Conservation (phyloP, 2,797 vertebrate genomes). For the Hemibagrus guttatus region DNA sequence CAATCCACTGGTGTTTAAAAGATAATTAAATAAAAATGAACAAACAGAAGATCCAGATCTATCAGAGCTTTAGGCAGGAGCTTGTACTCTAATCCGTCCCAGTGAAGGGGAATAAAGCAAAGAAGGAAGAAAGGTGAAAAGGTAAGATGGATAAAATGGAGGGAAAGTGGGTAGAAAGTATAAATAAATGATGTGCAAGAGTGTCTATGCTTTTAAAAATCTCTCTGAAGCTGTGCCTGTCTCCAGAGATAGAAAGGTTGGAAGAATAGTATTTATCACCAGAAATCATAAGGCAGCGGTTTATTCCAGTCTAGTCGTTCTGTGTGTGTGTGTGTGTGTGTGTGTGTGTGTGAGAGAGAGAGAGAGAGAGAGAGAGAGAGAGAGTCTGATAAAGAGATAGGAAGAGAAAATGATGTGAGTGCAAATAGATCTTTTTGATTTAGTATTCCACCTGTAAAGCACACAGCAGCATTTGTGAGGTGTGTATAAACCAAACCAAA, state of each 20-base stretch:
- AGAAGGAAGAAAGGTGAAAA: not conserved
- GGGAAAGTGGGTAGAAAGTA: slow-evolving; percentile 7
- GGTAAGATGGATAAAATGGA: slow-evolving; percentile 10
- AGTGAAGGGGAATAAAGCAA: not conserved
- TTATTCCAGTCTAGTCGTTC: not conserved
- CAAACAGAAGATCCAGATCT: not conserved
- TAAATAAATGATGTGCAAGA: slow-evolving; percentile 41
- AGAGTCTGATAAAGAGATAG: not conserved
- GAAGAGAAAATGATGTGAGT: slow-evolving; percentile 18
- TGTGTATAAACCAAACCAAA: not conserved
- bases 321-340: not conserved
- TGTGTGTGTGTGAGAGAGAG: not conserved
- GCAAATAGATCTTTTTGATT: slow-evolving; percentile 26
- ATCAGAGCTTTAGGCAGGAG: not conserved
- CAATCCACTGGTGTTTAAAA: not conserved
- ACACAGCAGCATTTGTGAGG: slow-evolving; percentile 3
- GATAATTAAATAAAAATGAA: not conserved
- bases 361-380: not conserved
- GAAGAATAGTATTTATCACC: slow-evolving; percentile 33
- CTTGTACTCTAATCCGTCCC: not conserved
- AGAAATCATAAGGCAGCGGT: slow-evolving; percentile 8
- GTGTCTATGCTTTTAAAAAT: slow-evolving; percentile 20
- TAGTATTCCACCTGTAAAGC: slow-evolving; percentile 23
- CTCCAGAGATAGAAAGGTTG: slow-evolving; percentile 20
- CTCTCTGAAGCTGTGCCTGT: not conserved